Base-by-base conservation (phyloP, 2,888 invertebrate genomes). In the Pollenia amentaria region DNA sequence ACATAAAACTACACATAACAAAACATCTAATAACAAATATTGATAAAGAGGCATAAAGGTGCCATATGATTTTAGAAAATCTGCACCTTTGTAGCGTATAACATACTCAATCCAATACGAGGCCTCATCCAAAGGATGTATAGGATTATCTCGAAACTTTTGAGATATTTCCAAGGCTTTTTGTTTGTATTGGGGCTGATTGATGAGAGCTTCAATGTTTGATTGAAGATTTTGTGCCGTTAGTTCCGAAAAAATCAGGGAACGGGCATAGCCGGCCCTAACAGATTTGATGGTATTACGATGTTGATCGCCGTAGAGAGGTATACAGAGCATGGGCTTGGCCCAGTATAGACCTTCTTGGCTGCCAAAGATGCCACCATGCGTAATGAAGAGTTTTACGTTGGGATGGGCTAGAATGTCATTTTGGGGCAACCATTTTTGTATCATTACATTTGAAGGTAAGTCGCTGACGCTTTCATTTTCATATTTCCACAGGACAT, bases 101-200 rank as follows among this genome's bases (percentile, higher is more conserved):
- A 95, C 93, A 90, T 95, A 95, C 90, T 95, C 95, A 48, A 95
- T 94, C 95, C 95, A 95, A 90, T 94, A 95, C 67, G 94, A 93
- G 12, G 95, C 95, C 62, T 94, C 94, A 3, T 95, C 94, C 89
- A 95, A 89, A 1, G 95, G 94, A 77, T 94, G 93, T 84, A 94
- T 91, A 0, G 94, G 94, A 89, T 95, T 94, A 89, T 95, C 95
- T 48, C 93, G 93, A 90, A 95, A 95, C 16, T 94, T 90, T 21
- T 90, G 90, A 0, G 95, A 94, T 1, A 94, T 89, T 89, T 93
- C 93, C 88, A 94, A 90, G 0, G 94, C 94, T 77, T 92, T 92
- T 16, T 92, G 91, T 88, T 89, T 92, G 85, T 94, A 94, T 11
- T 89, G 90, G 0, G 92, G 92, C 85, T 94, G 91, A 1, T 89